phyloP scores from a whole-genome alignment of 2,888 invertebrate species.

The Selenia dentaria region DNA sequence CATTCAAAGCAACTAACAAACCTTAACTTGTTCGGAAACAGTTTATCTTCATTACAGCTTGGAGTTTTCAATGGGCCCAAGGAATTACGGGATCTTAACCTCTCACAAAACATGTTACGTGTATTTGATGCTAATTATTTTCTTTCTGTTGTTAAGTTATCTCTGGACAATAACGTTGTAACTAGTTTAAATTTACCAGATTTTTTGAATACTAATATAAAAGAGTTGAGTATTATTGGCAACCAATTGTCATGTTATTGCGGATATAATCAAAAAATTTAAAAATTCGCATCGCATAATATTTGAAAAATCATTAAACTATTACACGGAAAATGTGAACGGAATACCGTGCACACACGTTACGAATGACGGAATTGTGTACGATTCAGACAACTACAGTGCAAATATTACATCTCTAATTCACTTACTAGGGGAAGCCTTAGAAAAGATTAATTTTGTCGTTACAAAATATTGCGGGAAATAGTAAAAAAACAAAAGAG shows the following conservation, averaged over 20 bases:
- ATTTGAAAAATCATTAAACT: constrained; percentile 15
- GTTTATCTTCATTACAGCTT: no score
- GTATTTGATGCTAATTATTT: constrained; percentile 26
- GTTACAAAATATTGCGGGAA: constrained; percentile 14
- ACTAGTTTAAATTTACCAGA: constrained; percentile 22
- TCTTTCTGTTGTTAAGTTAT: constrained; percentile 13
- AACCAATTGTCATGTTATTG: constrained; percentile 30
- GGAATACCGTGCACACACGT: constrained; percentile 26
- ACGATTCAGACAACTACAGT: constrained; percentile 5
- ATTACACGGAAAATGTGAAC: constrained; percentile 29
- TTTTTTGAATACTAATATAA: constrained; percentile 15
- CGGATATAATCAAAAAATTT: constrained; percentile 28
- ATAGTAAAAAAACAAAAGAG: constrained; percentile 6
- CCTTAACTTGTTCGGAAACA: no score
- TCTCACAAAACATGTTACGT: constrained; percentile 29
- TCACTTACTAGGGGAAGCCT: constrained; percentile 11
- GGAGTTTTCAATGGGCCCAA: constrained; percentile 22
- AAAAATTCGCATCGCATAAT: constrained; percentile 9
- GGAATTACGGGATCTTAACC: constrained; percentile 21
- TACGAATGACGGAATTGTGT: constrained; percentile 1
- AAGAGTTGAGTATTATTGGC: constrained; percentile 29
- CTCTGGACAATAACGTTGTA: constrained; percentile 32
- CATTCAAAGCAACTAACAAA: no score
- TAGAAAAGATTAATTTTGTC: constrained; percentile 16
- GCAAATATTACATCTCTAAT: constrained; percentile 22